Conservation (phyloP, 2,888 invertebrate species). For the Anorthoa munda region DNA sequence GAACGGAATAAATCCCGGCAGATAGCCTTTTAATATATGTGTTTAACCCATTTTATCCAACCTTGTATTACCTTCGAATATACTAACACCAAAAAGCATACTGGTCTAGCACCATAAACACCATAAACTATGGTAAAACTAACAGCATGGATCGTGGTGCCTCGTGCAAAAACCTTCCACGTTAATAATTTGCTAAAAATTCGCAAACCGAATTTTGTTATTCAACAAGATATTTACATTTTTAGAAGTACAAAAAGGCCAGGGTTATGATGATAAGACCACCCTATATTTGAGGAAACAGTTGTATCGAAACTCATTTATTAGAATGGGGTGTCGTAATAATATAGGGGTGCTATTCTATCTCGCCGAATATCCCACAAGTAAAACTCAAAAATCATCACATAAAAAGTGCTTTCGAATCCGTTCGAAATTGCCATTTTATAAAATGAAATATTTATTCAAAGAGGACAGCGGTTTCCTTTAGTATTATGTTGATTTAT, state of each 20-base stretch:
- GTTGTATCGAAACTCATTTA: conserved; percentile 51
- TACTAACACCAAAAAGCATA: conserved; percentile 5
- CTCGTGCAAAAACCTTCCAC: background rate
- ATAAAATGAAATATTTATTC: conserved; percentile 43
- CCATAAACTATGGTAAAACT: too few relatives aligned
- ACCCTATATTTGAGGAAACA: conserved; percentile 41
- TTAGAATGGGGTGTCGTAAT: conserved; percentile 32
- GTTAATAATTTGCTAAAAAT: conserved; percentile 5
- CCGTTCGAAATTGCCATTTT: conserved; percentile 36
- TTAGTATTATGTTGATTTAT: conserved; percentile 51
- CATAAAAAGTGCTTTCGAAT: conserved; percentile 29
- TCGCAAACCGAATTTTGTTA: conserved; percentile 2
- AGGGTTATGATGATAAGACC: conserved; percentile 17
- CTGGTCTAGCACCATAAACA: too few relatives aligned
- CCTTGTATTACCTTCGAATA: background rate
- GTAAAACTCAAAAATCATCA: conserved; percentile 40
- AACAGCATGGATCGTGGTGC: background rate
- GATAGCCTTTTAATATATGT: background rate
- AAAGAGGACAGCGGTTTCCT: conserved; percentile 17
- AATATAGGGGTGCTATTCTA: conserved; percentile 34
- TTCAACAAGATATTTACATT: conserved; percentile 3
- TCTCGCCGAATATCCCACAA: conserved; percentile 26
- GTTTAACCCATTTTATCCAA: conserved; percentile 2
- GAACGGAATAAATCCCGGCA: too few relatives aligned
- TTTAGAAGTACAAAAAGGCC: conserved; percentile 8